These are phyloP conservation scores for Neomorphus geoffroyi DNA, from an alignment of 2,797 vertebrate genomes.

Conservation along the genomic window DNA sequence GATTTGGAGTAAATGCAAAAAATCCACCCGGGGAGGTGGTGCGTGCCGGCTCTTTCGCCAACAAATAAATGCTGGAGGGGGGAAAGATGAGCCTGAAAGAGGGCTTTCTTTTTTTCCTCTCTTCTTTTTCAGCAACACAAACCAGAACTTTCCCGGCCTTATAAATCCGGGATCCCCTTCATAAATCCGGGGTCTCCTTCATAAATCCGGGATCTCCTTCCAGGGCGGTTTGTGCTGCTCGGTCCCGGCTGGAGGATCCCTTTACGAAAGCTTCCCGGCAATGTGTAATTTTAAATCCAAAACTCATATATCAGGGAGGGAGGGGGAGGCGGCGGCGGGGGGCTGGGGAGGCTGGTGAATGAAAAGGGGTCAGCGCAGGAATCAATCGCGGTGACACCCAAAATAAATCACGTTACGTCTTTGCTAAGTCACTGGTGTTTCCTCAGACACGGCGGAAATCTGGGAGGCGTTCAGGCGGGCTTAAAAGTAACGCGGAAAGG, in stretches of 20 bases:
- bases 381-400: neutral
- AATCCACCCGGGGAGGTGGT: neutral
- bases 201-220: neutral
- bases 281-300: slow-evolving; percentile 9
- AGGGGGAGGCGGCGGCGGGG: neutral
- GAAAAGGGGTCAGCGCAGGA: slow-evolving; percentile 34
- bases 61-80: neutral
- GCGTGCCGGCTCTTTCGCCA: neutral
- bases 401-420: slow-evolving; percentile 62
- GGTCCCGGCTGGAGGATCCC: neutral
- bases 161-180: neutral
- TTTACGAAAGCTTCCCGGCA: neutral
- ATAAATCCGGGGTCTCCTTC: neutral
- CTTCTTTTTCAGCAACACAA: too few species aligned
- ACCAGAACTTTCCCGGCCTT: too few species aligned
- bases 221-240: neutral
- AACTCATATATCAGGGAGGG: slow-evolving; percentile 23
- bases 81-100: neutral
- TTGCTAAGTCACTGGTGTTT: slow-evolving; percentile 44
- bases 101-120: neutral
- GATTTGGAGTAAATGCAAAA: neutral
- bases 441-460: neutral
- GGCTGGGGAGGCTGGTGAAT: neutral
- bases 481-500: neutral
- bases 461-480: neutral